Conservation (phyloP, 2,888 invertebrate genomes). For the Heliconius erato region DNA sequence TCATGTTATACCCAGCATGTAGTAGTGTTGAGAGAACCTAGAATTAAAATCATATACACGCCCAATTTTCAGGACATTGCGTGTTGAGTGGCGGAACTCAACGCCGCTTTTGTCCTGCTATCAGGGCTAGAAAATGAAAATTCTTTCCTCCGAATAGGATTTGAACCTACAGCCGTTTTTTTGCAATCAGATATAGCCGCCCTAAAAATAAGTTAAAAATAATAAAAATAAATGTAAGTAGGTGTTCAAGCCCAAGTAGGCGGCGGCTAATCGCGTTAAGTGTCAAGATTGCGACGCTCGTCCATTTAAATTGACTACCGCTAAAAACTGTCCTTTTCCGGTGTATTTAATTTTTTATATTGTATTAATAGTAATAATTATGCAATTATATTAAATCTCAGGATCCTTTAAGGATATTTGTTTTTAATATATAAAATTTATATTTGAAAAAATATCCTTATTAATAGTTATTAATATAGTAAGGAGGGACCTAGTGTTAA, state of each 20-base stretch:
- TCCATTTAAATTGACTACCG: constrained; percentile 14
- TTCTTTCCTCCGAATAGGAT: neutral
- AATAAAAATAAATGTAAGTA: constrained; percentile 21
- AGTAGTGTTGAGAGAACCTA: too few relatives aligned
- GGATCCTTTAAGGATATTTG: neutral
- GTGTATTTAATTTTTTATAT: neutral
- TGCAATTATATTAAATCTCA: neutral
- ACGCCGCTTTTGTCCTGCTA: too few relatives aligned
- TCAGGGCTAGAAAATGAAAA: neutral
- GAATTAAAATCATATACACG: too few relatives aligned
- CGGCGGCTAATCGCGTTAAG: constrained; percentile 34
- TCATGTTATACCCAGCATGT: too few relatives aligned
- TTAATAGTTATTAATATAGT: too few relatives aligned
- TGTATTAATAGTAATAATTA: neutral
- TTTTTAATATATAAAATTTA: too few relatives aligned
- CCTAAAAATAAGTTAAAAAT: neutral
- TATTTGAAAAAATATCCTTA: too few relatives aligned
- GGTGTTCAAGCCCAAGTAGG: constrained; percentile 7
- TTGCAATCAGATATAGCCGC: neutral
- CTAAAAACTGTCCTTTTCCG: constrained; percentile 15
- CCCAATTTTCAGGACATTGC: too few relatives aligned
- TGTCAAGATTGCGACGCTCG: constrained; percentile 25
- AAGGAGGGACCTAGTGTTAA: neutral
- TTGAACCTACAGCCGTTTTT: neutral
- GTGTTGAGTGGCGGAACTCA: too few relatives aligned